Conservation (phyloP, 2,113 vertebrate species). For the Thamnaconus septentrionalis region DNA sequence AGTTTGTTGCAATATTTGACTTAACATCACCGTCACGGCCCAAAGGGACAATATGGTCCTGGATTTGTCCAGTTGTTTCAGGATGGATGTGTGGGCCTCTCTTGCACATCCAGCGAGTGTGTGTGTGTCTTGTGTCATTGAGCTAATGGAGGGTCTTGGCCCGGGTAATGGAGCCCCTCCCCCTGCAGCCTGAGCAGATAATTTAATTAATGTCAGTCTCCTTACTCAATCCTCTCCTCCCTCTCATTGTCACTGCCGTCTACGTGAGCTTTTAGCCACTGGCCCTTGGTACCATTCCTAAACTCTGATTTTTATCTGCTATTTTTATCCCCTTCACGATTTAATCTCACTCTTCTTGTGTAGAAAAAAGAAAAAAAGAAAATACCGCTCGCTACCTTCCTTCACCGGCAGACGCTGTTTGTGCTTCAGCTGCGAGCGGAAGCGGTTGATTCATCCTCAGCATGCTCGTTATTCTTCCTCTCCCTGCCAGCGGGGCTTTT, state of each 20-base stretch:
- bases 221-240: slow-evolving; percentile 20
- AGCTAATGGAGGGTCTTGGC: slow-evolving; percentile 70
- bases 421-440: slow-evolving; percentile 1
- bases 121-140: slow-evolving; percentile 50
- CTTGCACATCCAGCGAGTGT: neutral
- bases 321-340: neutral
- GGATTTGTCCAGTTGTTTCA: too few relatives aligned
- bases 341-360: too few relatives aligned
- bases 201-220: slow-evolving; percentile 70
- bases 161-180: slow-evolving; percentile 65
- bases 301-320: neutral
- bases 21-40: too few relatives aligned
- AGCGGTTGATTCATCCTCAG: slow-evolving; percentile 33
- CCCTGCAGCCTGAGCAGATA: slow-evolving; percentile 48
- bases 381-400: neutral
- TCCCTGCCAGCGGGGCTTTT: slow-evolving; percentile 29
- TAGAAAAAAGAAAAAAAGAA: too few relatives aligned
- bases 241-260: slow-evolving; percentile 26
- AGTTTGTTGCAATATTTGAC: too few relatives aligned
- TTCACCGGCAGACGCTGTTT: slow-evolving; percentile 10
- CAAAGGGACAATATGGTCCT: too few relatives aligned
- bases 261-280: slow-evolving; percentile 16
- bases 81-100: neutral
- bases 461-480: slow-evolving; percentile 42
- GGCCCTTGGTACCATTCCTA: neutral